phyloP scores from a whole-genome alignment of 2,797 vertebrate genomes.

The Peromyscus aztecus region DNA sequence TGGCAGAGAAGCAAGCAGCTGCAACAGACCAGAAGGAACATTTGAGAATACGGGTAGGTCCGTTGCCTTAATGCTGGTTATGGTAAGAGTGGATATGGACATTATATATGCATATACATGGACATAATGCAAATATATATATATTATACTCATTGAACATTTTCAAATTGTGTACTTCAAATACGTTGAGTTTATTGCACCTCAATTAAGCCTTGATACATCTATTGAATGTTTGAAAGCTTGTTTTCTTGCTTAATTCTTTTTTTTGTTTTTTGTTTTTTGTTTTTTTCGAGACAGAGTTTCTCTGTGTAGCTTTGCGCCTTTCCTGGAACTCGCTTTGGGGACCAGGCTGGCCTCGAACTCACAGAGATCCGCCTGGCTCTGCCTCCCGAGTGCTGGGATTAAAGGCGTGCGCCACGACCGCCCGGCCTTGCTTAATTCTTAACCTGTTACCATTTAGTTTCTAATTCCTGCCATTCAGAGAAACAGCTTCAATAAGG shows the following conservation, averaged over 20 bases:
- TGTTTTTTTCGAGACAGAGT: too few species aligned
- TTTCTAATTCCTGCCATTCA: not conserved
- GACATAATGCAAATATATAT: not conserved
- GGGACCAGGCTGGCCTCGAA: too few species aligned
- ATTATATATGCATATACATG: not conserved
- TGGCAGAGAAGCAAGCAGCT: not conserved
- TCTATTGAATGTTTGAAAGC: not conserved
- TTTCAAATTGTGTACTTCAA: not conserved
- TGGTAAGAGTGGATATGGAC: not conserved
- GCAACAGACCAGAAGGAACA: not conserved
- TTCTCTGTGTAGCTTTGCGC: too few species aligned
- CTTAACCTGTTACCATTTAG: not conserved
- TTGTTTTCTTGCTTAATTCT: slow-evolving; percentile 6
- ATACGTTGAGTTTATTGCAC: not conserved
- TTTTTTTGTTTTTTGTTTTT: too few species aligned
- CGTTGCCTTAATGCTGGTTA: not conserved
- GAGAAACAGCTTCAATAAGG: slow-evolving; percentile 22
- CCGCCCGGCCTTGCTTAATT: slow-evolving; percentile 21
- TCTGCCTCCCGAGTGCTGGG: too few species aligned
- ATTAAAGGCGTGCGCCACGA: too few species aligned
- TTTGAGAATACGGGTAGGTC: not conserved
- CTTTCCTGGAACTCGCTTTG: too few species aligned
- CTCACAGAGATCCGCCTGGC: too few species aligned
- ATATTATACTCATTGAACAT: not conserved
- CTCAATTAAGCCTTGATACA: not conserved